A percentile compares a stretch with the other conserved stretches of the same genome.
Conservation (phyloP, 2,888 invertebrate genomes). For the Acrocyrtus sp. region DNA sequence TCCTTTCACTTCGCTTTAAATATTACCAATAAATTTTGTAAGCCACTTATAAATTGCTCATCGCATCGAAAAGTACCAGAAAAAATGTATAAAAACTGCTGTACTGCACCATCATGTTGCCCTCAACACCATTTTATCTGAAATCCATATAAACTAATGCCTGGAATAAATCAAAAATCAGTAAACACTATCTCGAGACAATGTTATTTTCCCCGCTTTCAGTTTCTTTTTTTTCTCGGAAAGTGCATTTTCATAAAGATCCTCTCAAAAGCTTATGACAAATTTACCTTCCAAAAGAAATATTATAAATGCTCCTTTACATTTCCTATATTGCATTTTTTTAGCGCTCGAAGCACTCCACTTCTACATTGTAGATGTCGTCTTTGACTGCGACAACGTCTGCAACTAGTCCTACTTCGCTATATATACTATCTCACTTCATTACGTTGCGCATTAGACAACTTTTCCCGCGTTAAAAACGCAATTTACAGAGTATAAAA, state of each 20-base stretch:
- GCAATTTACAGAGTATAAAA: too few species aligned
- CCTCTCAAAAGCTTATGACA: neutral
- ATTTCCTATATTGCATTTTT: too few species aligned
- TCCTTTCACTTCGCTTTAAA: conserved; percentile 61
- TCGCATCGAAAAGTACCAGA: conserved; percentile 34
- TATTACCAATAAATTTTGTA: conserved; percentile 63
- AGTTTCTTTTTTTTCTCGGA: neutral
- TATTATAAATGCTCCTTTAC: neutral
- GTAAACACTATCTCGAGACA: conserved; percentile 43
- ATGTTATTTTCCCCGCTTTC: conserved; percentile 6
- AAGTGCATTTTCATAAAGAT: neutral
- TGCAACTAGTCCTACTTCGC: too few species aligned
- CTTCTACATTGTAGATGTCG: too few species aligned
- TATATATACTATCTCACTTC: too few species aligned
- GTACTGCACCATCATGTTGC: conserved; percentile 23
- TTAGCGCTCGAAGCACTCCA: too few species aligned
- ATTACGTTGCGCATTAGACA: too few species aligned
- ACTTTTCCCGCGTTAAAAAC: too few species aligned
- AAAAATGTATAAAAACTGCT: neutral
- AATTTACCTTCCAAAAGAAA: neutral
- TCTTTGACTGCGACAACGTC: too few species aligned
- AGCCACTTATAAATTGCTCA: conserved; percentile 63
- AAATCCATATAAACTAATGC: conserved; percentile 37
- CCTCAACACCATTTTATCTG: conserved; percentile 14
- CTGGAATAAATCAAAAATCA: conserved; percentile 47